Evolutionary conservation across 1,140 invertebrate species (phyloP).

Genomic region (Scaptomyza pallida): DNA sequence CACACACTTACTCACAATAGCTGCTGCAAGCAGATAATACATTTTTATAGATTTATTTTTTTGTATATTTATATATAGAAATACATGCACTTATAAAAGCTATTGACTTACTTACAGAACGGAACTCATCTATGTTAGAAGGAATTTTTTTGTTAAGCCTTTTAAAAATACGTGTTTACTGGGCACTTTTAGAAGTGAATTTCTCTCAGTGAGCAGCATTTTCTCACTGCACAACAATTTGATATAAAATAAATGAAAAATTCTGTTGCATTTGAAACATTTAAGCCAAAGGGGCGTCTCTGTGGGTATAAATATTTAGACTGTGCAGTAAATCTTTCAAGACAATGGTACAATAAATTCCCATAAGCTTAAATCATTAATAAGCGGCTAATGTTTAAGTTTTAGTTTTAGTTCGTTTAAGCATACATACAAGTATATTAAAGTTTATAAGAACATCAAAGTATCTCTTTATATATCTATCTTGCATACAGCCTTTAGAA

Average conservation of each 20-base stretch:
- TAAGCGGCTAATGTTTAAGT: too few relatives aligned
- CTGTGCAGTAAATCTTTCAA: neutral
- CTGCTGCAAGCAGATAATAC: neutral
- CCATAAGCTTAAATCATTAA: too few relatives aligned
- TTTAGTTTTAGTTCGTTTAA: too few relatives aligned
- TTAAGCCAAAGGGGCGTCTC: neutral
- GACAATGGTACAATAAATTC: too few relatives aligned
- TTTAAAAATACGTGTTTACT: neutral
- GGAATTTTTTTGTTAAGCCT: neutral
- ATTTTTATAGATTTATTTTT: neutral
- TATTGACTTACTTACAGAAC: slow-evolving; percentile 3
- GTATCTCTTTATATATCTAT: neutral
- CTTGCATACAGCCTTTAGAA: neutral
- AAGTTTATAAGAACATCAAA: too few relatives aligned
- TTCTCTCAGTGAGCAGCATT: neutral
- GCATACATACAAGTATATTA: too few relatives aligned
- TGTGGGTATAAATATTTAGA: neutral
- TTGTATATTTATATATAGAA: neutral
- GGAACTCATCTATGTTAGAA: neutral
- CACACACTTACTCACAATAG: neutral
- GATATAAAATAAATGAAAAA: neutral
- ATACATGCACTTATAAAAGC: slow-evolving; percentile 3
- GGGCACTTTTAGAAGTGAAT: neutral
- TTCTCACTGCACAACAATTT: neutral
- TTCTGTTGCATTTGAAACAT: neutral